Base-by-base conservation (phyloP, 2,888 invertebrate genomes). In the Spisula solida region DNA sequence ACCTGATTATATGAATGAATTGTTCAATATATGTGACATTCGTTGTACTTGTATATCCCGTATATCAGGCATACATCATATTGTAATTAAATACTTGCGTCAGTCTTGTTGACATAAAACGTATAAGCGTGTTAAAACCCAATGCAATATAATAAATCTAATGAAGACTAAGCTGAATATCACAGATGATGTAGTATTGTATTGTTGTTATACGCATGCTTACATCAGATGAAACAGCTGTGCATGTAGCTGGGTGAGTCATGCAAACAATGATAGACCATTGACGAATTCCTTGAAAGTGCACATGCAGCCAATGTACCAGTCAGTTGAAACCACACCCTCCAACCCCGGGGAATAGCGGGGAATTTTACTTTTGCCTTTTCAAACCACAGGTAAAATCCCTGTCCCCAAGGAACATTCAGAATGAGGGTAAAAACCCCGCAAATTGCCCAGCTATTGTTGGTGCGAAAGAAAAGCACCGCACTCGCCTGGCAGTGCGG, bases 81-180 rank as follows among this genome's bases (percentile, higher is more conserved):
- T 25, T 66, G 60, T 10, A 10, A 12, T 12, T 41, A 41, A 41
- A 41, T 66, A 25, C 25, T 66, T 66, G 60, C 60, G 25, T 66
- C 60, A 66, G 20, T 66, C 60, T 66, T 25, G 60, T n/a, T 25
- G 60, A 8, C 2, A 25, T 5, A 66, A n/a, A 5, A 56, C n/a
- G 56, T 56, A 66, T 51, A 66, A 66, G 60, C 25, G n/a, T 6
- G 60, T 66, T 66, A 66, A 66, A 66, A 66, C n/a, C 60, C 20
- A 5, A 25, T 66, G 60, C 25, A n/a, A 25, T 66, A 66, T 66
- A 66, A 66, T 66, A 25, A 66, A 25, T 66, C 60, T 25, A 66
- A 66, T 66, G 20, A 25, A 66, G 25, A 66, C 60, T n/a, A 8
- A 66, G 25, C n/a, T 25, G 60, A n/a, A 66, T 66, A 66, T 25